phyloP scores from a whole-genome alignment of 92 coral and sea anemone genomes.

The Scolanthus callimorphus region DNA sequence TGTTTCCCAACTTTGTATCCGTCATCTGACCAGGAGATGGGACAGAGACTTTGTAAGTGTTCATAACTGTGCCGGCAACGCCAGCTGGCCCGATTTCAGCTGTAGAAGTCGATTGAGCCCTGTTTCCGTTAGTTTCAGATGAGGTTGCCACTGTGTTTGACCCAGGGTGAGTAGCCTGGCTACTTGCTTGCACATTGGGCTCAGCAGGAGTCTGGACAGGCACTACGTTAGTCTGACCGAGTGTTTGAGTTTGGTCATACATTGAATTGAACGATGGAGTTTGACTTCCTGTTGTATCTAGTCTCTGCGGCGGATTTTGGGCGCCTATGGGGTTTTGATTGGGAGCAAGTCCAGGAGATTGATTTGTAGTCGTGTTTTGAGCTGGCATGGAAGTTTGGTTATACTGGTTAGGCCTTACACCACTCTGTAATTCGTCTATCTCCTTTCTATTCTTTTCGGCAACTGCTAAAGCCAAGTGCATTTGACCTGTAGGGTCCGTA shows the following conservation, averaged over 20 bases:
- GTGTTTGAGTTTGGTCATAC: no score
- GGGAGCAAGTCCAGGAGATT: no score
- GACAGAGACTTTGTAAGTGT: conserved; percentile 2
- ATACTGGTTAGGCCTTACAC: no score
- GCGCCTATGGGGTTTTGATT: no score
- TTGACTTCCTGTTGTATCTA: not conserved
- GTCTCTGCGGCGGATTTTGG: no score
- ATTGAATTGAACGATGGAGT: no score
- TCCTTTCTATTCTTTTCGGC: no score
- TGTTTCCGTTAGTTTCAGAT: not conserved
- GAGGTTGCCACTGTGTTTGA: not conserved
- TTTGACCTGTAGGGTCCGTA: not conserved
- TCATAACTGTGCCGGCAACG: not conserved
- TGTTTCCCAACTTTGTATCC: conserved; percentile 2
- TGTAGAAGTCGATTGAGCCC: not conserved
- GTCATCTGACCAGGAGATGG: conserved; percentile 8
- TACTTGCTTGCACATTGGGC: not conserved
- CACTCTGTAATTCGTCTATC: no score
- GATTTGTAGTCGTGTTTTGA: no score
- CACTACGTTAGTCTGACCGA: no score
- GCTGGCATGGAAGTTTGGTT: no score
- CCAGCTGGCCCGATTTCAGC: not conserved
- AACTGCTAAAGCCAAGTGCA: no score
- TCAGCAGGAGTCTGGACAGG: not conserved
- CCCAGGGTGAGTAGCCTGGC: not conserved